Evolutionary conservation across 1,140 invertebrate genomes (phyloP), one percentile per base, ranked within the genome.

Genomic region (Oryzaephilus surinamensis): DNA sequence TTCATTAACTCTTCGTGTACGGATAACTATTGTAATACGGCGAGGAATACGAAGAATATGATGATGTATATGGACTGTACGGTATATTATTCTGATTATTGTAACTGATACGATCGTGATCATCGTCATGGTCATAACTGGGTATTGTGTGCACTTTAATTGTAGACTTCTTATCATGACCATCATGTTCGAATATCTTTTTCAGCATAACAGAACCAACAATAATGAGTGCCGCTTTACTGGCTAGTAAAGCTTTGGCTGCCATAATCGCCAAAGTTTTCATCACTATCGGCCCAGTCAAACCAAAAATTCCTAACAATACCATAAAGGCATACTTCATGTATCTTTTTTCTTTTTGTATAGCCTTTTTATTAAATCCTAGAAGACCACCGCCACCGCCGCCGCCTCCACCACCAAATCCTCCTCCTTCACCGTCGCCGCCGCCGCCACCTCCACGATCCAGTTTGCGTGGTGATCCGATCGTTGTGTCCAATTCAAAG

Each of bases 191-290:
- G 58, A 78, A 77, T 39, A 79, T 63, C 55, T 79, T 79, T 62
- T 78, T 80, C 16, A 80, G 62, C 15, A 73, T 76, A 41, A 79
- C 76, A 21, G 77, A 75, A 23, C 76, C 73, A 30, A 76, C 73
- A 40, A 80, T 77, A 29, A 77, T 76, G 21, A 80, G 55, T 0
- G 77, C 76, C 26, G 77, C 70, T 52, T 80, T 80, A 57, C 74
- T 77, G 41, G 76, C 74, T 32, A 80, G 69, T 15, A 79, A 57
- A 2, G 77, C 74, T 58, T 80, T 77, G 13, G 73, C 75, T 11
- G 76, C 75, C 36, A 79, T 74, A 4, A 76, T 65, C 21, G 73
- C 76, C 40, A 79, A 56, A 4, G 72, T 72, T 62, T 78, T 78
- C 38, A 78, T 58, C 3, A 67, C 61, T 35, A 71, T 32, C 0